Evolutionary conservation across 2,888 invertebrate species (phyloP).

Genomic region (Yponomeuta cagnagella): DNA sequence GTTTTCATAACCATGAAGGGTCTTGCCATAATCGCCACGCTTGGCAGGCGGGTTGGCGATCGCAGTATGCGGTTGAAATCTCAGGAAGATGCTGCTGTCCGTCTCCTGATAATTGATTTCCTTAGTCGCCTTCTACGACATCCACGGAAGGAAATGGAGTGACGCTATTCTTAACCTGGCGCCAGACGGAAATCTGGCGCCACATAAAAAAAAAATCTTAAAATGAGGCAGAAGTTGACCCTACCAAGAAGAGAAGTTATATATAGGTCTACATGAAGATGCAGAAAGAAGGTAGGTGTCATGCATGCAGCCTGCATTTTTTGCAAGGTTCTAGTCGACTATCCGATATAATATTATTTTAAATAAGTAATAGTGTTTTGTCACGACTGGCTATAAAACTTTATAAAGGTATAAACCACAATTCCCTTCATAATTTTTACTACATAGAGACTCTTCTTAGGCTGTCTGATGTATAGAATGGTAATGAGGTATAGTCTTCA

Average conservation of each 20-base stretch:
- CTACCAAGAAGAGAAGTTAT: not conserved
- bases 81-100: no score
- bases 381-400: constrained; percentile 49
- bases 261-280: not conserved
- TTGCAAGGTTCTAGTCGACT: not conserved
- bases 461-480: not conserved
- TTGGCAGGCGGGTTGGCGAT: no score
- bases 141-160: no score
- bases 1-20: no score
- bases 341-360: not conserved
- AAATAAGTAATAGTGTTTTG: constrained; percentile 24
- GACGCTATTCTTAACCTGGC: no score
- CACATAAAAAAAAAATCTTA: not conserved
- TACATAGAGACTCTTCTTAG: constrained; percentile 4
- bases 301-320: not conserved
- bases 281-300: not conserved
- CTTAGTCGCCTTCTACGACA: no score
- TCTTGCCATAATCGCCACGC: no score
- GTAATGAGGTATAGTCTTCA: not conserved
- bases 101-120: no score
- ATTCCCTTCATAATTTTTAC: constrained; percentile 25
- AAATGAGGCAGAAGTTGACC: not conserved
- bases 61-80: no score
- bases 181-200: no score
- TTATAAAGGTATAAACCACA: constrained; percentile 52